phyloP scores from a whole-genome alignment of 2,888 invertebrate genomes.

The Elmis aenea region DNA sequence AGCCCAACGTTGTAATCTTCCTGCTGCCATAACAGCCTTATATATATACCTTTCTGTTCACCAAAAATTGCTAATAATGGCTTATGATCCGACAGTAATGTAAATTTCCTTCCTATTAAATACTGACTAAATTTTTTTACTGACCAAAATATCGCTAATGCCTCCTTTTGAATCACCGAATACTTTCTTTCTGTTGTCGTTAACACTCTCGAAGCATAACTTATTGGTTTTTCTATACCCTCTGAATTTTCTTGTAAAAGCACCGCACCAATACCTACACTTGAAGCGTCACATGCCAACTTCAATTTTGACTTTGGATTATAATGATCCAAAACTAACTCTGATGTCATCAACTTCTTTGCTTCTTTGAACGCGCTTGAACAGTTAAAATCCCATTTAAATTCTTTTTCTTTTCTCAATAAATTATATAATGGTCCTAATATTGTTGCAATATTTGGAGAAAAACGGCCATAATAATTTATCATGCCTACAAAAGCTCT shows the following conservation, averaged over 20 bases:
- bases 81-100: constrained; percentile 33
- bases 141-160: constrained; percentile 34
- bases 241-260: constrained; percentile 1
- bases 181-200: constrained; percentile 31
- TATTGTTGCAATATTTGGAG: constrained; percentile 1
- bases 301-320: neutral
- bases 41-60: constrained; percentile 32
- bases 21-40: constrained; percentile 35
- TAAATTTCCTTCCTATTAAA: constrained; percentile 32
- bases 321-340: constrained; percentile 13
- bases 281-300: constrained; percentile 9
- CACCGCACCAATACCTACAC: constrained; percentile 6
- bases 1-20: constrained; percentile 34
- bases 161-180: constrained; percentile 32
- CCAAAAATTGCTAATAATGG: constrained; percentile 32
- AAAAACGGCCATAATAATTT: constrained; percentile 3
- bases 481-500: constrained; percentile 3
- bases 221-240: constrained; percentile 5
- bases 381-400: constrained; percentile 8
- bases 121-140: constrained; percentile 35
- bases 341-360: constrained; percentile 7
- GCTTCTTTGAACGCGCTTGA: neutral
- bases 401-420: constrained; percentile 5
- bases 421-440: constrained; percentile 11
- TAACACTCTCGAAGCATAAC: constrained; percentile 29